Percentiles rank a stretch among this genome's conserved stretches.
Evolutionary conservation across 2,797 vertebrate species (phyloP).

Genomic region (Emydoidea blandingii): DNA sequence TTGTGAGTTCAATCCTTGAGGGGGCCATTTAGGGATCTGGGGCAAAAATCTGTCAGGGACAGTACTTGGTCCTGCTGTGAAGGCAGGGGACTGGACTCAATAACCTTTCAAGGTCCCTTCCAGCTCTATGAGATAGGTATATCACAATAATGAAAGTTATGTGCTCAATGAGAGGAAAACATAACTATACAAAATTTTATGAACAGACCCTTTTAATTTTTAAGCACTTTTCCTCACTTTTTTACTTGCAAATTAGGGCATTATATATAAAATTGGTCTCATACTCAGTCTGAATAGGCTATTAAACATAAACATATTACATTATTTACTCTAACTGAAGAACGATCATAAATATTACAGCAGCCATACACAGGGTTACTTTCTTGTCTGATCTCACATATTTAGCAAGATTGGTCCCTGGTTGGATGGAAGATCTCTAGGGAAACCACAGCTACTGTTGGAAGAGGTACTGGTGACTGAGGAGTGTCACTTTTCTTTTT

Average conservation of each 20-base stretch:
- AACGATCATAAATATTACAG: slow-evolving; percentile 55
- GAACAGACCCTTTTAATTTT: background rate
- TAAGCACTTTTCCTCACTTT: slow-evolving; percentile 35
- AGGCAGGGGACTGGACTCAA: too few relatives aligned
- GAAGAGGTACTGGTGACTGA: background rate
- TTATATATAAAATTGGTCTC: slow-evolving; percentile 43
- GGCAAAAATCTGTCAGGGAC: too few relatives aligned
- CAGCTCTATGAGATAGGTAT: too few relatives aligned
- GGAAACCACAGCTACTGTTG: background rate
- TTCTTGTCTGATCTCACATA: background rate
- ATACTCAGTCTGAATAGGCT: slow-evolving; percentile 48
- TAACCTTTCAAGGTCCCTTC: too few relatives aligned
- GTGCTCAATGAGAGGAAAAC: background rate
- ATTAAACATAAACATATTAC: slow-evolving; percentile 53
- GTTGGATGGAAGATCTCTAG: background rate
- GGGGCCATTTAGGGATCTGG: too few relatives aligned
- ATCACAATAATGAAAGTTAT: background rate
- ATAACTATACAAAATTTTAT: background rate
- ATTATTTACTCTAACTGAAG: slow-evolving; percentile 64
- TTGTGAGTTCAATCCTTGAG: too few relatives aligned
- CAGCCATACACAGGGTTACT: background rate
- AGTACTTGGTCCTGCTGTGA: too few relatives aligned
- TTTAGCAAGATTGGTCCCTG: background rate
- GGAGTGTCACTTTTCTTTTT: background rate
- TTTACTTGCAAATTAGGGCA: slow-evolving; percentile 13